These are phyloP conservation scores for Pipistrellus nathusii DNA, from an alignment of 2,797 vertebrate genomes.

Conservation along the genomic window DNA sequence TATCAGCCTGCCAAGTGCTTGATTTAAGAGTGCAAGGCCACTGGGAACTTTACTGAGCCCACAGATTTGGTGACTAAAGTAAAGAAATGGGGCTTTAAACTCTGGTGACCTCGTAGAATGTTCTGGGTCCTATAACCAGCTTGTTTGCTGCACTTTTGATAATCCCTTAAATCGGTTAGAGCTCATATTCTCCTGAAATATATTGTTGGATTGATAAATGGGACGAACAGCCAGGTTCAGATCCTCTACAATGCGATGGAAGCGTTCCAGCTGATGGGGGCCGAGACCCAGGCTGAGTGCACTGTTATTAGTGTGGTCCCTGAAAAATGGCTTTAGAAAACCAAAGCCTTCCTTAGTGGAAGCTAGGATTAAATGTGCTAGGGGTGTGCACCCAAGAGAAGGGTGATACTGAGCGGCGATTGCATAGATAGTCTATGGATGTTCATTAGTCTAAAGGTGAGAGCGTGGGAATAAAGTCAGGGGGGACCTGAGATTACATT, in stretches of 20 bases:
- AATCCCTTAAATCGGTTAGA: conserved; percentile 24
- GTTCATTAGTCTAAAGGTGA: background rate
- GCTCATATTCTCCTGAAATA: background rate
- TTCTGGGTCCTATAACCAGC: conserved; percentile 52
- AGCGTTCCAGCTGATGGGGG: background rate
- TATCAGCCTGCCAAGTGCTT: conserved; percentile 76
- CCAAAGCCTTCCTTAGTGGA: background rate
- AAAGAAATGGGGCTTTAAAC: conserved; percentile 54
- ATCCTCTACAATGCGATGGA: background rate
- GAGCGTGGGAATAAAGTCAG: background rate
- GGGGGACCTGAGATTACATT: background rate
- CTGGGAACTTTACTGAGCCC: conserved; percentile 45
- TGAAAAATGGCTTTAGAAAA: background rate
- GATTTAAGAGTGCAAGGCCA: conserved; percentile 81
- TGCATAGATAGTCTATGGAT: background rate
- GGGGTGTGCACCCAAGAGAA: background rate
- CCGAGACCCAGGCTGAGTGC: no score
- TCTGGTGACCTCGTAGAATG: conserved; percentile 69
- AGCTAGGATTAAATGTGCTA: background rate
- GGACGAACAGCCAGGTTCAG: background rate
- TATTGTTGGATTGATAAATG: background rate
- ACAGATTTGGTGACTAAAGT: conserved; percentile 26
- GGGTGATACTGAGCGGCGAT: background rate
- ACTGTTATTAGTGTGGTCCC: background rate
- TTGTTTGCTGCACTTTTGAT: conserved; percentile 29